Base-by-base conservation (phyloP, 2,888 invertebrate species). In the Panopea generosa region DNA sequence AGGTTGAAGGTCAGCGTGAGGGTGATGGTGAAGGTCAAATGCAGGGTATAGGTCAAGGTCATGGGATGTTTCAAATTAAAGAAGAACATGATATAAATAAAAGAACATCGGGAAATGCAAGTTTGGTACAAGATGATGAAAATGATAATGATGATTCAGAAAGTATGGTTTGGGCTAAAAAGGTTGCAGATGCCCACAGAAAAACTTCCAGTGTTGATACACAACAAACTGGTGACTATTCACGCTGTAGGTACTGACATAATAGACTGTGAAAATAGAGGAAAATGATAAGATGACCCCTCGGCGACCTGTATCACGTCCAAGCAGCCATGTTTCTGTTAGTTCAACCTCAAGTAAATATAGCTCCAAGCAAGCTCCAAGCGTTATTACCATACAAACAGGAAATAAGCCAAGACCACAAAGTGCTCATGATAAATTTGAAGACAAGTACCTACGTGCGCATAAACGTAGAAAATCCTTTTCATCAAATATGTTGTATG, bases 1-100 rank as follows among this genome's bases (percentile, higher is more conserved):
- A 69, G 45, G 77, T 62, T 63, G 73, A 77, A 61, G 77, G 72
- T 68, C 68, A 60, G 56, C 60, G 56, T 62, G 65, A 27, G 52
- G 40, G 22, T 52, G 70, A 57, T 63, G 65, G 55, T 65, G 66
- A 60, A 56, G 73, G 56, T 26, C 24, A 22, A 24, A 49, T 47
- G 29, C 63, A 67, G 43, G 82, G 82, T 75, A 75, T 80, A 52
- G 68, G 77, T 65, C 63, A 47, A 52, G 53, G 71, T 71, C 52
- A 67, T 38, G 47, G 52, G 26, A 72, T 77, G 77, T 52, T 43
- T 18, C 72, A 77, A 20, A 77, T 77, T 47, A 55, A 59, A 11
- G 77, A 77, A 43, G 65, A 65, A n/a, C 33, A 33, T 11, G 33
- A 11, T 33, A 33, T 11, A 33, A 18, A 6, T 6, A 16, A 18